Conservation (phyloP, 2,888 invertebrate genomes). For the Phyllotreta cruciferae region DNA sequence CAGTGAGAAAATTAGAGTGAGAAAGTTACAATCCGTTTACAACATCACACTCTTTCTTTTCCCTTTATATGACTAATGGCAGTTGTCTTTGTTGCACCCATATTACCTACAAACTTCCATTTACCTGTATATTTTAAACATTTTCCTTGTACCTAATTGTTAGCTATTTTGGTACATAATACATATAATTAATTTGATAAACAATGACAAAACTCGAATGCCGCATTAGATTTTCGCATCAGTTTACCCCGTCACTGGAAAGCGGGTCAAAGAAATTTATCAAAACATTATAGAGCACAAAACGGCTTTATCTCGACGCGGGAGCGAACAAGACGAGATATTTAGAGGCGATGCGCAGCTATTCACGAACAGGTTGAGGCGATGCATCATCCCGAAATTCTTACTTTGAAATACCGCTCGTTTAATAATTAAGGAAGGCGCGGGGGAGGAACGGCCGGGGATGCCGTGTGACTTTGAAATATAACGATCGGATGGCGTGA, state of each 20-base stretch:
- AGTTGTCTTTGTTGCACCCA: no score
- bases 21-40: no score
- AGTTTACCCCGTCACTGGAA: slow-evolving; percentile 3
- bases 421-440: slow-evolving; percentile 35
- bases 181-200: no score
- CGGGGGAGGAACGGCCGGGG: slow-evolving; percentile 11
- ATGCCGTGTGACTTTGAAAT: slow-evolving; percentile 16
- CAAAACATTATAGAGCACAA: slow-evolving; percentile 45
- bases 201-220: no score
- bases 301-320: slow-evolving; percentile 35
- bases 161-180: no score
- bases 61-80: no score
- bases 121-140: no score
- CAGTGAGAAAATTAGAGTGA: no score
- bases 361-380: slow-evolving; percentile 52
- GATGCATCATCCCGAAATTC: slow-evolving; percentile 49
- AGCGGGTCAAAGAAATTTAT: slow-evolving; percentile 45
- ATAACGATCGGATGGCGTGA: slow-evolving; percentile 27
- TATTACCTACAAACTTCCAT: no score
- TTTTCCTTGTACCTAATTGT: no score
- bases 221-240: no score
- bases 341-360: slow-evolving; percentile 49
- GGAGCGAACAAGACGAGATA: slow-evolving; percentile 51
- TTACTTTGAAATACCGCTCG: slow-evolving; percentile 36
- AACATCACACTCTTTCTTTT: no score